These are phyloP conservation scores for Labeo rohita DNA, from an alignment of 2,113 vertebrate species.

Conservation along the genomic window DNA sequence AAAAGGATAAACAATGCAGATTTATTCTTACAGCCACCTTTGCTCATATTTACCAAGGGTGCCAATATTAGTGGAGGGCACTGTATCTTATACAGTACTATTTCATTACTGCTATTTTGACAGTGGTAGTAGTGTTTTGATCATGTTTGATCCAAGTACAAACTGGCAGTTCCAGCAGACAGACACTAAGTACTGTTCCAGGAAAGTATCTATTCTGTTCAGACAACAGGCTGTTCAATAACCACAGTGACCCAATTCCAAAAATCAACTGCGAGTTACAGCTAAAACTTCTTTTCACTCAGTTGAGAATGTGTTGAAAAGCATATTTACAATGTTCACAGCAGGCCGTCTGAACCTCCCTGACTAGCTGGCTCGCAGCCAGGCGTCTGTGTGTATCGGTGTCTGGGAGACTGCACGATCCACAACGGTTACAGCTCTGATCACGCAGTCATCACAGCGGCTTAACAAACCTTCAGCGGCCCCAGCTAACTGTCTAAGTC, in stretches of 20 bases:
- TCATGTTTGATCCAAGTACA: not conserved
- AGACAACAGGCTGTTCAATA: not conserved
- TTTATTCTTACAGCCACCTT: too few relatives aligned
- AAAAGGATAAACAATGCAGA: too few relatives aligned
- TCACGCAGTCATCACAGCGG: constrained; percentile 27
- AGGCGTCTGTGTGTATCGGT: constrained; percentile 21
- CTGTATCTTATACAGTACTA: not conserved
- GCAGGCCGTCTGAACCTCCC: not conserved
- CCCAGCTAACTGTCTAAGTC: constrained; percentile 11
- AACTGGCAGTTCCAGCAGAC: not conserved
- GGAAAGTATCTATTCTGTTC: not conserved
- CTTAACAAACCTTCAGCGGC: constrained; percentile 15
- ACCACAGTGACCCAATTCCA: not conserved
- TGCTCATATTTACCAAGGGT: too few relatives aligned
- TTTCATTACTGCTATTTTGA: not conserved
- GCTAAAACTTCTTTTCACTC: not conserved
- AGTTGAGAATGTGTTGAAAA: constrained; percentile 22
- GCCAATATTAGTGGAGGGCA: too few relatives aligned
- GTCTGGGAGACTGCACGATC: constrained; percentile 11
- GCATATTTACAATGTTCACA: constrained; percentile 19
- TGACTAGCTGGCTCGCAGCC: constrained; percentile 28
- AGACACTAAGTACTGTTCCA: not conserved
- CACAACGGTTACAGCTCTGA: constrained; percentile 16
- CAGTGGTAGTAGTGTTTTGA: not conserved
- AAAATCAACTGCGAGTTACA: not conserved